phyloP scores from a whole-genome alignment of 1,140 invertebrate species.

The Dicyema japonicum region DNA sequence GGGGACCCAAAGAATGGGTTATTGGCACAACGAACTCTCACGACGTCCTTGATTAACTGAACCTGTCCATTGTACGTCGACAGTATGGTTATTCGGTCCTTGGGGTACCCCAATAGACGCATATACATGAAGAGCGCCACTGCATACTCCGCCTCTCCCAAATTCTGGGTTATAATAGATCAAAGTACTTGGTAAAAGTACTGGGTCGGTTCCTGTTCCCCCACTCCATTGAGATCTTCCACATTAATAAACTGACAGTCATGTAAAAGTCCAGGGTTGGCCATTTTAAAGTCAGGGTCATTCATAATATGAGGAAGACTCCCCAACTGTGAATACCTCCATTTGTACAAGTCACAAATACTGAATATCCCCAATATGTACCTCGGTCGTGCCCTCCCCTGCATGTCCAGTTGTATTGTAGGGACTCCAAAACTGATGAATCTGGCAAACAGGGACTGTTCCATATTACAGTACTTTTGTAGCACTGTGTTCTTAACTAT shows the following conservation, averaged over 20 bases:
- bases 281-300: conserved; percentile 43
- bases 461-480: conserved; percentile 98
- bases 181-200: conserved; percentile 61
- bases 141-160: conserved; percentile 88
- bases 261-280: conserved; percentile 59
- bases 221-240: conserved; percentile 70
- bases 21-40: conserved; percentile 57
- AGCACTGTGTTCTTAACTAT: conserved; percentile 99
- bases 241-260: conserved; percentile 90
- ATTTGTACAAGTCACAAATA: conserved; percentile 74
- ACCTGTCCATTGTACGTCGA: conserved; percentile 99
- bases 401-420: conserved; percentile 74
- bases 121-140: conserved; percentile 95
- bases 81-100: conserved; percentile 66
- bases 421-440: conserved; percentile 77
- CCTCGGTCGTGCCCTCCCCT: conserved; percentile 61
- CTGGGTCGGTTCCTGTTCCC: conserved; percentile 80
- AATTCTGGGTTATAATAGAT: conserved; percentile 31
- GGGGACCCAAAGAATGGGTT: conserved; percentile 85
- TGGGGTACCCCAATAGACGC: conserved; percentile 74
- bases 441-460: conserved; percentile 79
- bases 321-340: conserved; percentile 74
- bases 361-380: conserved; percentile 21
- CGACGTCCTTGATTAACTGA: conserved; percentile 70
- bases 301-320: conserved; percentile 53